phyloP scores from a whole-genome alignment of 2,888 invertebrate genomes.

The Nematopogon swammerdamellus region DNA sequence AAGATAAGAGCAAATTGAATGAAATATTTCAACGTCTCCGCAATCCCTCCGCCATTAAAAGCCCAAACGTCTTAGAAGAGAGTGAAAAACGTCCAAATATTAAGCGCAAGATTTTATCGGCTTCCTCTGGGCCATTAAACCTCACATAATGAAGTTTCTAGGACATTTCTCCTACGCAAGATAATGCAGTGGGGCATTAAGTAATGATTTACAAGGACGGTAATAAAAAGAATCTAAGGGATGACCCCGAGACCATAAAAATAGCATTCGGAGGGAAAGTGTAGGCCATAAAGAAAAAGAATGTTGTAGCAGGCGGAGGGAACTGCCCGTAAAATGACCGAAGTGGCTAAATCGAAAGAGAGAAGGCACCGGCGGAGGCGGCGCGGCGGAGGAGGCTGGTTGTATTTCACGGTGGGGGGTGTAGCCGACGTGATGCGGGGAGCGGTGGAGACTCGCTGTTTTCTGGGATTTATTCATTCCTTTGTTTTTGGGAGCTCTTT shows the following conservation, averaged over 20 bases:
- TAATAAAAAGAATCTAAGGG: constrained; percentile 57
- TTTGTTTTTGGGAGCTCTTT: neutral
- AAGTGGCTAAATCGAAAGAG: neutral
- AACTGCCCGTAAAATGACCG: constrained; percentile 16
- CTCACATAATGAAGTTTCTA: constrained; percentile 55
- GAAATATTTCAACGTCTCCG: neutral
- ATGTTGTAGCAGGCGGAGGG: constrained; percentile 29
- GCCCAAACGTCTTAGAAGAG: neutral
- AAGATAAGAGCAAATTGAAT: neutral
- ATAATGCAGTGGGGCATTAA: constrained; percentile 54
- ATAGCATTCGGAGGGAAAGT: constrained; percentile 18
- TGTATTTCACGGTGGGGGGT: neutral
- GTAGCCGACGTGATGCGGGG: neutral
- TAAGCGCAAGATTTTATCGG: constrained; percentile 45
- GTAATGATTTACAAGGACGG: constrained; percentile 54
- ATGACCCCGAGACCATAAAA: constrained; percentile 47
- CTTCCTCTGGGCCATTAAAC: constrained; percentile 53
- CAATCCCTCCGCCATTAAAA: neutral
- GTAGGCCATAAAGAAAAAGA: constrained; percentile 45
- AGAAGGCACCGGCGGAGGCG: neutral
- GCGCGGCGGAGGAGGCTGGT: neutral
- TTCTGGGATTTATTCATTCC: neutral
- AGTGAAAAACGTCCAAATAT: neutral
- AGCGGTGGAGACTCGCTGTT: no score
- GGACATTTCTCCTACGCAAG: constrained; percentile 19